These are phyloP conservation scores for Empidonax alnorum DNA, from an alignment of 2,113 vertebrate genomes.

Conservation along the genomic window DNA sequence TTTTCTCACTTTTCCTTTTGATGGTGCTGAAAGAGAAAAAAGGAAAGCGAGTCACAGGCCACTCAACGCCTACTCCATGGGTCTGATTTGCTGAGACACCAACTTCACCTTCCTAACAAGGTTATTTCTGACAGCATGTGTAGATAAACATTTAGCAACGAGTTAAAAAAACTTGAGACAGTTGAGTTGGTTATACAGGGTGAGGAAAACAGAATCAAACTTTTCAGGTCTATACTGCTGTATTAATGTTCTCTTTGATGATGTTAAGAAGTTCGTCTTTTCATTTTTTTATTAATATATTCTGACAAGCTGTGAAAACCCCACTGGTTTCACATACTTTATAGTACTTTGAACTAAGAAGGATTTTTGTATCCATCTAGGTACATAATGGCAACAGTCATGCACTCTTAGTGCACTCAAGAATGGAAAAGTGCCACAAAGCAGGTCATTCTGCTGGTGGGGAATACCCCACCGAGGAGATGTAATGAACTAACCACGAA, in stretches of 20 bases:
- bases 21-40: constrained; percentile 90
- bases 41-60: constrained; percentile 89
- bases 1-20: constrained; percentile 93
- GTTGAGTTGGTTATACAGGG: constrained; percentile 67
- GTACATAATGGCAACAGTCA: constrained; percentile 73
- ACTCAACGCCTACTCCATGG: constrained; percentile 86
- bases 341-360: constrained; percentile 67
- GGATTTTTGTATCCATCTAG: constrained; percentile 76
- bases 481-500: constrained; percentile 61
- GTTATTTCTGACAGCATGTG: constrained; percentile 95
- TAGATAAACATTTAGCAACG: constrained; percentile 87
- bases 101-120: constrained; percentile 91
- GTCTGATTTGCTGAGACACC: constrained; percentile 91
- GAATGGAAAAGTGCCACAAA: constrained; percentile 73
- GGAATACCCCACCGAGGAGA: constrained; percentile 69
- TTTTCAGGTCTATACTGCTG: constrained; percentile 14
- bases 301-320: constrained; percentile 55
- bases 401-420: constrained; percentile 73
- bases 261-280: constrained; percentile 21
- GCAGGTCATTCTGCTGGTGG: constrained; percentile 76
- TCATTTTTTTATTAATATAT: constrained; percentile 44
- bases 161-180: constrained; percentile 71
- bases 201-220: constrained; percentile 33
- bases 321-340: constrained; percentile 27
- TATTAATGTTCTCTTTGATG: constrained; percentile 31